phyloP scores from a whole-genome alignment of 2,888 invertebrate species.

The Chydorus sphaericus region DNA sequence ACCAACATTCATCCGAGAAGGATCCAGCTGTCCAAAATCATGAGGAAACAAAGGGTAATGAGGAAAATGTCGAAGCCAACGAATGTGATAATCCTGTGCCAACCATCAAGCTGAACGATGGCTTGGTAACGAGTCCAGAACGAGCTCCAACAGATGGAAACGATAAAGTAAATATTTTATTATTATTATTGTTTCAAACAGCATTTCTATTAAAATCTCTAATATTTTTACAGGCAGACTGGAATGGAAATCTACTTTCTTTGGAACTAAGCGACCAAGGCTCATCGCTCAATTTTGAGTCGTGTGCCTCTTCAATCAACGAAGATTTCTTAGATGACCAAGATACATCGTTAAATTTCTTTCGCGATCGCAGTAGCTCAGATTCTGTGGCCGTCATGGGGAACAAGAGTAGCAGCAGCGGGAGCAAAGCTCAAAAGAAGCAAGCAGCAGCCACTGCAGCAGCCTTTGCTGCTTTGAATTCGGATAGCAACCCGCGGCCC shows the following conservation, averaged over 20 bases:
- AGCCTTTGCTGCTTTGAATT: no score
- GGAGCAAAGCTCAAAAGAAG: neutral
- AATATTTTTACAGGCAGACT: neutral
- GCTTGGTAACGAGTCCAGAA: no score
- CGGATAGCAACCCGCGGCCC: neutral
- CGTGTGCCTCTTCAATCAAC: neutral
- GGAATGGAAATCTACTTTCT: neutral
- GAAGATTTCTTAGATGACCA: neutral
- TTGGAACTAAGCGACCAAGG: neutral
- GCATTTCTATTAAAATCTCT: neutral
- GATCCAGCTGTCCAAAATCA: no score
- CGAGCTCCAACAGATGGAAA: no score
- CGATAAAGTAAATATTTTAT: neutral
- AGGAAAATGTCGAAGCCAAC: no score
- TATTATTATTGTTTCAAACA: neutral
- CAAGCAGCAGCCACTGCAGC: no score
- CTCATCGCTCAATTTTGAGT: neutral
- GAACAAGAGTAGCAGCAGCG: constrained; percentile 1
- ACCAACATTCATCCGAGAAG: no score
- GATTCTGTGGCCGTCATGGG: constrained; percentile 6
- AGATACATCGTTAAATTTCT: neutral
- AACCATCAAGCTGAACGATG: no score
- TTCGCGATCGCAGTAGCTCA: constrained; percentile 8
- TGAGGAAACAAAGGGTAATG: no score
- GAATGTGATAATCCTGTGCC: no score